phyloP scores from a whole-genome alignment of 2,797 vertebrate genomes.

The Distichodus sexfasciatus region DNA sequence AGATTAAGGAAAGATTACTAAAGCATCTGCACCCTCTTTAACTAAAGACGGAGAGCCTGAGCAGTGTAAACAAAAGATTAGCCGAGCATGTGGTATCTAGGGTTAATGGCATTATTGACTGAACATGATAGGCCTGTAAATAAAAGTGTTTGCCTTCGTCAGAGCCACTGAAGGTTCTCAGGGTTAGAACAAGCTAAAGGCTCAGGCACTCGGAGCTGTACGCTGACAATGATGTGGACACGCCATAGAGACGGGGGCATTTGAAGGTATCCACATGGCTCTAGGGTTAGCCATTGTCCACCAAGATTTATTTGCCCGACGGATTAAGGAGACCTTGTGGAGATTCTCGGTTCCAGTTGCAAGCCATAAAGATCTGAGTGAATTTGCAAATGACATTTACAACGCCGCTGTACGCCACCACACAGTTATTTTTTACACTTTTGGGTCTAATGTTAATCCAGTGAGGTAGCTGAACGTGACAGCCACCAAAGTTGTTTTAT shows the following conservation, averaged over 20 bases:
- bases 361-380: background rate
- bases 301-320: constrained; percentile 32
- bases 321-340: constrained; percentile 25
- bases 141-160: constrained; percentile 22
- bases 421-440: constrained; percentile 6
- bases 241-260: constrained; percentile 15
- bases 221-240: constrained; percentile 19
- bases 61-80: constrained; percentile 49
- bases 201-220: constrained; percentile 1
- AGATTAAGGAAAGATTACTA: constrained; percentile 46
- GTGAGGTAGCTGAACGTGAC: constrained; percentile 8
- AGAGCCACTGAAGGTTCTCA: constrained; percentile 8
- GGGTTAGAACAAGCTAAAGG: background rate
- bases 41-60: constrained; percentile 5
- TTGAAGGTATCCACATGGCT: constrained; percentile 26
- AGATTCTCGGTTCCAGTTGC: constrained; percentile 4
- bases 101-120: constrained; percentile 41
- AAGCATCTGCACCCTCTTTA: constrained; percentile 7
- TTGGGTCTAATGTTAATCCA: constrained; percentile 15
- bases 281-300: constrained; percentile 17
- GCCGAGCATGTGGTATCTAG: constrained; percentile 28
- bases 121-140: constrained; percentile 28
- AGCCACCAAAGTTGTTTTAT: constrained; percentile 30
- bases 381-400: constrained; percentile 34
- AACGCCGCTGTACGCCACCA: background rate